phyloP scores from a whole-genome alignment of 2,888 invertebrate species.

The Nymphalis c-album region DNA sequence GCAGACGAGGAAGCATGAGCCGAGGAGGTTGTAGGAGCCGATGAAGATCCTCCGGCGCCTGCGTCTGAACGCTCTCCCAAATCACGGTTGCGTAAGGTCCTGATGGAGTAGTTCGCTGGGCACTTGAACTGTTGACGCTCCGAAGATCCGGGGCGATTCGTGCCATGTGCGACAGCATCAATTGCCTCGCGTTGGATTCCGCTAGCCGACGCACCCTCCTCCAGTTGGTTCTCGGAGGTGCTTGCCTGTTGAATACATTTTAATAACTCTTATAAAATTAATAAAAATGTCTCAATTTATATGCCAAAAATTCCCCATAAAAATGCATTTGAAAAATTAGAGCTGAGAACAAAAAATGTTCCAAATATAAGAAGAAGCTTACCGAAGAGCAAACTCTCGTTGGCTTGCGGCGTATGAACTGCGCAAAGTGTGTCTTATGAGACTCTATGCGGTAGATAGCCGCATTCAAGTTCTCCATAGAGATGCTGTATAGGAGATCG shows the following conservation, averaged over 20 bases:
- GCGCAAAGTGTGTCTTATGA: constrained; percentile 22
- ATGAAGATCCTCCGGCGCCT: not conserved
- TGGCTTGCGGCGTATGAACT: constrained; percentile 24
- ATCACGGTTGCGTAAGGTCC: not conserved
- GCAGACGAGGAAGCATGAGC: not conserved
- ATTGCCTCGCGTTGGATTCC: not conserved
- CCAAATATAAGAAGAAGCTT: not conserved
- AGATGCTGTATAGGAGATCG: constrained; percentile 21
- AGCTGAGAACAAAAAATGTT: not conserved
- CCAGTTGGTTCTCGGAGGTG: not conserved
- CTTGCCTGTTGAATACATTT: not conserved
- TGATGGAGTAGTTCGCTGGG: not conserved
- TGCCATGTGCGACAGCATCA: too few relatives aligned
- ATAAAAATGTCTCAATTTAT: too few relatives aligned
- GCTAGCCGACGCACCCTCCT: not conserved
- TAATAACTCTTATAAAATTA: not conserved
- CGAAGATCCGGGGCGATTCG: too few relatives aligned
- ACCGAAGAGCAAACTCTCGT: constrained; percentile 13
- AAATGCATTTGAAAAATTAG: not conserved
- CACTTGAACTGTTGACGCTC: not conserved
- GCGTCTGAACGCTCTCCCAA: not conserved
- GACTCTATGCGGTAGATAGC: constrained; percentile 29
- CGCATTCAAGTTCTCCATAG: constrained; percentile 30
- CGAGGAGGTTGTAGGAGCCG: not conserved
- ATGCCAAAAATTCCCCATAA: not conserved